phyloP scores from a whole-genome alignment of 2,888 invertebrate genomes.

The Drosophila bunnanda region DNA sequence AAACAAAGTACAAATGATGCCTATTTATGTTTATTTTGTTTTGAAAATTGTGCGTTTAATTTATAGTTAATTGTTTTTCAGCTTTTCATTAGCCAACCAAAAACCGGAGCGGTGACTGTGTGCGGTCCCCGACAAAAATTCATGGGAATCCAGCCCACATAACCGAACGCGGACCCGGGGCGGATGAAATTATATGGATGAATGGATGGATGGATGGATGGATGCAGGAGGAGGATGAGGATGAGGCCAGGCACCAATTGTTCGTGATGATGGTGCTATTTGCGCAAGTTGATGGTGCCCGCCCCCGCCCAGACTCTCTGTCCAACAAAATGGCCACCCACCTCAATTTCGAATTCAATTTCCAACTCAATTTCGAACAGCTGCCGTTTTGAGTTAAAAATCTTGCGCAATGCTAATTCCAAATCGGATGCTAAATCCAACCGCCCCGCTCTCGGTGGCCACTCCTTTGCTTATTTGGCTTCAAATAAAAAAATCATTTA shows the following conservation, averaged over 20 bases:
- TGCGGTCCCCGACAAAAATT: slow-evolving; percentile 64
- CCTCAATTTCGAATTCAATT: slow-evolving; percentile 63
- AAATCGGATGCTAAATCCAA: slow-evolving; percentile 26
- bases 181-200: slow-evolving; percentile 43
- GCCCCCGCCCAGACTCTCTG: slow-evolving; percentile 40
- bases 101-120: slow-evolving; percentile 67
- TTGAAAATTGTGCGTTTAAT: slow-evolving; percentile 79
- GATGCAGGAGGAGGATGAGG: background rate
- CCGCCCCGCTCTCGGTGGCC: slow-evolving; percentile 30
- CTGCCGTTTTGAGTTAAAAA: slow-evolving; percentile 67
- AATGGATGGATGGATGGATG: background rate
- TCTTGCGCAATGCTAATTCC: slow-evolving; percentile 72
- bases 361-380: slow-evolving; percentile 63
- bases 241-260: slow-evolving; percentile 56
- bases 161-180: background rate
- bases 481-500: slow-evolving; percentile 81
- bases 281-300: slow-evolving; percentile 76
- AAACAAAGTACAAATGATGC: slow-evolving; percentile 66
- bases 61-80: slow-evolving; percentile 79
- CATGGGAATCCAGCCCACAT: slow-evolving; percentile 57
- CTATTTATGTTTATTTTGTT: slow-evolving; percentile 78
- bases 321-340: slow-evolving; percentile 75
- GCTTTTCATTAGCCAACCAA: slow-evolving; percentile 72
- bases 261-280: slow-evolving; percentile 73
- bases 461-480: slow-evolving; percentile 80